Conservation (phyloP, 2,888 invertebrate genomes). For the Drosophila kambysellisi region DNA sequence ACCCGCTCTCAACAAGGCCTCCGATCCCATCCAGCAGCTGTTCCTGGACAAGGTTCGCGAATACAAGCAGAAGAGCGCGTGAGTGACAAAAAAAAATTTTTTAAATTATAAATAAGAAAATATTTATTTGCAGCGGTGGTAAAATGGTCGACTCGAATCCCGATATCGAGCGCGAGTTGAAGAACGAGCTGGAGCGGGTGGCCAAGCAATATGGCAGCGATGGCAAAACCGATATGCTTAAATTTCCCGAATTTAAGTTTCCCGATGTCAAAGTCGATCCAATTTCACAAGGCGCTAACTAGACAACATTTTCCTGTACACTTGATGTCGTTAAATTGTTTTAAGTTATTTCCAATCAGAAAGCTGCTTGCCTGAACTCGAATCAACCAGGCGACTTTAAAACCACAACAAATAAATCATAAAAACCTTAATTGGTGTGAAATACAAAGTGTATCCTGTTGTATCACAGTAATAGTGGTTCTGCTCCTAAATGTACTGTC, state of each 20-base stretch:
- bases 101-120: neutral
- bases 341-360: slow-evolving; percentile 52
- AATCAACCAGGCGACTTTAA: slow-evolving; percentile 25
- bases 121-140: slow-evolving; percentile 88
- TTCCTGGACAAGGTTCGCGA: slow-evolving; percentile 97
- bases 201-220: slow-evolving; percentile 92
- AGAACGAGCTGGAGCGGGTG: slow-evolving; percentile 92
- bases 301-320: slow-evolving; percentile 28
- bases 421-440: slow-evolving; percentile 41
- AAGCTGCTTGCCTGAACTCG: slow-evolving; percentile 26
- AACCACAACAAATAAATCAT: slow-evolving; percentile 59
- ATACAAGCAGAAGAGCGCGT: slow-evolving; percentile 95
- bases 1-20: slow-evolving; percentile 89
- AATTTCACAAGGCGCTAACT: slow-evolving; percentile 84
- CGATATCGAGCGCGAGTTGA: slow-evolving; percentile 90
- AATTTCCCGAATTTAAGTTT: slow-evolving; percentile 95
- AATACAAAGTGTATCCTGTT: neutral
- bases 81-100: slow-evolving; percentile 83
- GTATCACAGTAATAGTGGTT: neutral
- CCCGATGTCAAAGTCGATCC: slow-evolving; percentile 90
- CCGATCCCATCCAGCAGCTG: slow-evolving; percentile 96
- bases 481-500: neutral
- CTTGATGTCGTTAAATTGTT: slow-evolving; percentile 60
- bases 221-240: slow-evolving; percentile 92
- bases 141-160: slow-evolving; percentile 93